Evolutionary conservation across 2,797 vertebrate genomes (phyloP).

Genomic region (Acropternis orthonyx): DNA sequence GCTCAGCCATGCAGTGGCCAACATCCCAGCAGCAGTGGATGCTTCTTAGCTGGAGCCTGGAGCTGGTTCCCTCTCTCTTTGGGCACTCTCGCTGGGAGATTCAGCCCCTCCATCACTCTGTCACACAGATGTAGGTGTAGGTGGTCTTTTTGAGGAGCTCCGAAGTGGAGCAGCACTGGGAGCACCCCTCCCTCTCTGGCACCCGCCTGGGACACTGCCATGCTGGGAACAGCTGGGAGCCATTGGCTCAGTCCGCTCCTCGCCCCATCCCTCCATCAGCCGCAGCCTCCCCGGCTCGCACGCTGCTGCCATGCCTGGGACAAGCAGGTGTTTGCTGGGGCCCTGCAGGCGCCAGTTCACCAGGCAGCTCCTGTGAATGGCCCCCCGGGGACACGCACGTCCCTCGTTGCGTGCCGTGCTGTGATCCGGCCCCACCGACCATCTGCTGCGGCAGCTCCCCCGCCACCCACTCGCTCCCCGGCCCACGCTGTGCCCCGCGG

Average conservation of each 20-base stretch:
- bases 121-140: not conserved
- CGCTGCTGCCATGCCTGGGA: not conserved
- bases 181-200: not conserved
- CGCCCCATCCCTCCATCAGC: not conserved
- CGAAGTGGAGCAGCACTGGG: not conserved
- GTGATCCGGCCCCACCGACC: not conserved
- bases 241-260: rapidly evolving
- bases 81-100: not conserved
- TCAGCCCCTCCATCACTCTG: not conserved
- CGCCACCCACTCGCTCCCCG: not conserved
- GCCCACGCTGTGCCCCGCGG: rapidly evolving
- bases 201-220: rapidly evolving
- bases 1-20: rapidly evolving
- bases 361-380: not conserved
- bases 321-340: not conserved
- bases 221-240: not conserved
- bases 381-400: rapidly evolving
- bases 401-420: not conserved
- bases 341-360: not conserved
- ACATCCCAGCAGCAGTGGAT: rapidly evolving
- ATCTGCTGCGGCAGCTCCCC: not conserved
- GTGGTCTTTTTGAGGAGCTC: not conserved
- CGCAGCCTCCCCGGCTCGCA: rapidly evolving
- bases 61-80: not conserved
- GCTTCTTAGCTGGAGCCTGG: not conserved